Evolutionary conservation across 2,113 vertebrate genomes (phyloP), one percentile per base, ranked within the genome.

Genomic region (Kryptolebias marmoratus): DNA sequence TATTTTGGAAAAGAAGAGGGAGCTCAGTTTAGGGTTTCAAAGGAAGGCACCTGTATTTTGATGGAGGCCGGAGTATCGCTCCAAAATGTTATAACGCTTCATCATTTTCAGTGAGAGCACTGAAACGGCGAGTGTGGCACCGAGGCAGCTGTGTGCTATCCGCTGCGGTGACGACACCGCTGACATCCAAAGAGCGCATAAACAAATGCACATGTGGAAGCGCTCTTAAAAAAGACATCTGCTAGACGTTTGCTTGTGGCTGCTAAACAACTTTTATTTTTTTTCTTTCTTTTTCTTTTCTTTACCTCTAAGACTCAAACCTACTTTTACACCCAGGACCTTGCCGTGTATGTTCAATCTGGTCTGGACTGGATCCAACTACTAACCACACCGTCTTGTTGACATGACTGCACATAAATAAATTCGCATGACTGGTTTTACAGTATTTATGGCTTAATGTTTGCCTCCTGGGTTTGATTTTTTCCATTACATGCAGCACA

Each of bases 141-240:
- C 27, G 67, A 66, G 66, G 53, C 88, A 88, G 86, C 87, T 90
- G 80, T 61, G 64, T 68, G 36, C 62, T 50, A 64, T 82, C 80
- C 73, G 79, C 75, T 68, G 73, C 39, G 47, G 71, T 11, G 68
- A 81, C 47, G 69, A 86, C 60, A 48, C 73, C 3, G 71, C 68
- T 12, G 70, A 71, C 74, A 66, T 81, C 53, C 69, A 47, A 54
- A 64, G 75, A 69, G 79, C 79, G 75, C 83, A 55, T 75, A 80
- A 79, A 55, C 68, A 73, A 75, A 66, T 52, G 68, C 73, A 83
- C 82, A 75, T 58, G 68, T 75, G 75, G 75, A 73, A 73, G 65
- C 50, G 14, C 69, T 76, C 65, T 50, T 57, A 64, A 75, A 73
- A 71, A 73, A 58, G 13, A 84, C 86, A 82, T 85, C 83, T 87